These are phyloP conservation scores for Plectrocnemia conspersa DNA, from an alignment of 1,140 invertebrate genomes.

Conservation along the genomic window DNA sequence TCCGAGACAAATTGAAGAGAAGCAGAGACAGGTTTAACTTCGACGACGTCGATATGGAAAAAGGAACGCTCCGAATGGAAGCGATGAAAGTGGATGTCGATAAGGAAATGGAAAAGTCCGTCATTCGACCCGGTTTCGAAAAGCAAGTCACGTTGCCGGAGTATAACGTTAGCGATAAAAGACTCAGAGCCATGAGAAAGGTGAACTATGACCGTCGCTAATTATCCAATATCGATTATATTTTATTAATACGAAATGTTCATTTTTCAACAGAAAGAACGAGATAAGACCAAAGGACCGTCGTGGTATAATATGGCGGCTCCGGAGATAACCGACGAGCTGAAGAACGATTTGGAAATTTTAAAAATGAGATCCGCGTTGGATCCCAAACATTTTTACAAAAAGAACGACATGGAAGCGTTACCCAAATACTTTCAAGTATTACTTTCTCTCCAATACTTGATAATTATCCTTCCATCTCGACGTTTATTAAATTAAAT, in stretches of 20 bases:
- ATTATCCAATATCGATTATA: neutral
- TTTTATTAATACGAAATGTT: slow-evolving; percentile 37
- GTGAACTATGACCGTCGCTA: slow-evolving; percentile 40
- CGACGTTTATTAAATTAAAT: slow-evolving; percentile 15
- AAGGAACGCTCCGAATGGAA: slow-evolving; percentile 47
- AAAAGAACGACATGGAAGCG: slow-evolving; percentile 81
- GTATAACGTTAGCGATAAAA: slow-evolving; percentile 57
- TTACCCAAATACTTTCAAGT: slow-evolving; percentile 92
- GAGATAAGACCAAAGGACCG: slow-evolving; percentile 74
- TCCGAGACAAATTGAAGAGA: slow-evolving; percentile 25
- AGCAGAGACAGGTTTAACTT: slow-evolving; percentile 39
- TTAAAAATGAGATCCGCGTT: slow-evolving; percentile 89
- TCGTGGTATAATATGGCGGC: slow-evolving; percentile 85
- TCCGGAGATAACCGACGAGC: slow-evolving; percentile 82
- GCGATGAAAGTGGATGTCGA: slow-evolving; percentile 52
- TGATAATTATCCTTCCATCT: slow-evolving; percentile 13
- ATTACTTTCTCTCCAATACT: slow-evolving; percentile 21
- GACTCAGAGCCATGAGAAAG: slow-evolving; percentile 55
- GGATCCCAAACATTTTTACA: slow-evolving; percentile 91
- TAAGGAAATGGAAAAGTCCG: slow-evolving; percentile 59
- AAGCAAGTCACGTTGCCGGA: slow-evolving; percentile 57
- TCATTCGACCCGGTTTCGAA: slow-evolving; percentile 63
- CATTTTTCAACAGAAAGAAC: slow-evolving; percentile 48
- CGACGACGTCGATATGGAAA: slow-evolving; percentile 46
- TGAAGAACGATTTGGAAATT: slow-evolving; percentile 79